Conservation (phyloP, 2,113 vertebrate species). For the Redunca redunca region DNA sequence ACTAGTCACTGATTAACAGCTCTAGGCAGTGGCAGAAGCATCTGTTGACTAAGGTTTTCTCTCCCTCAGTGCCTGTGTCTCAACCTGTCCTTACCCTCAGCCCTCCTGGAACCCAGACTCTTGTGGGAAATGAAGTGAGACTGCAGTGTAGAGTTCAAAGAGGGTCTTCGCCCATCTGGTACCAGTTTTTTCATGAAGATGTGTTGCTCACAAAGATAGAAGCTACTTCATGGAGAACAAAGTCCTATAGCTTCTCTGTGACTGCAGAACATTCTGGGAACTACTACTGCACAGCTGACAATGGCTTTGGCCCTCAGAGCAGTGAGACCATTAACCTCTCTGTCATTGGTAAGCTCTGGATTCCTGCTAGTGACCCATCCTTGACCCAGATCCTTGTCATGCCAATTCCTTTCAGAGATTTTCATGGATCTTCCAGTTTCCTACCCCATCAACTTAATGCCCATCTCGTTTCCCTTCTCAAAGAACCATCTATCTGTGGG, state of each 20-base stretch:
- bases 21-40: not conserved
- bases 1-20: not conserved
- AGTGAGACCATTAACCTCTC: not conserved
- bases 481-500: too few species aligned
- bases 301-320: not conserved
- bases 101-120: fast-evolving
- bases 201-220: fast-evolving
- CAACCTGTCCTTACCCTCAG: constrained; percentile 6
- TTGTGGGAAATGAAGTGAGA: not conserved
- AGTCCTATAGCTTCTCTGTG: not conserved
- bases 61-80: not conserved
- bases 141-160: not conserved
- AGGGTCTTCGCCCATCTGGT: constrained; percentile 15
- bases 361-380: not conserved
- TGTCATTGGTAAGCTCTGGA: constrained; percentile 2
- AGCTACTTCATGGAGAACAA: not conserved
- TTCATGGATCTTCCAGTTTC: not conserved
- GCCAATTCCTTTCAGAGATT: not conserved
- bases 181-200: not conserved
- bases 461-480: not conserved
- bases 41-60: not conserved
- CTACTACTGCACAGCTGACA: constrained; percentile 1
- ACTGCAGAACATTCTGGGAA: not conserved
- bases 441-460: too few species aligned
- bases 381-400: too few species aligned